Conservation (phyloP, 2,113 vertebrate species). For the rabbit (Oryctolagus cuniculus) region DNA sequence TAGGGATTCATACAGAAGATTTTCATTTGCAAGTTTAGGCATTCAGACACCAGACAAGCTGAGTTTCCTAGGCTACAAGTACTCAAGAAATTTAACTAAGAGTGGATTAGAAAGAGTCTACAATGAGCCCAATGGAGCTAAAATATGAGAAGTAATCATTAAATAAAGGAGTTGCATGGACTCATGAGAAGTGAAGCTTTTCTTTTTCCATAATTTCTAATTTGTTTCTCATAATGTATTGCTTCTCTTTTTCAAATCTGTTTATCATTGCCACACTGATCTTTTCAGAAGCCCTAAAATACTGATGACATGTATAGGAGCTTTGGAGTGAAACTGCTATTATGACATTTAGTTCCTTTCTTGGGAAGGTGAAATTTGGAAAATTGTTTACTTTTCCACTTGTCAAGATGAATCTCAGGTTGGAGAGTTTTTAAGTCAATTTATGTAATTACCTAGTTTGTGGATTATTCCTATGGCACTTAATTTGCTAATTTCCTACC, state of each 20-base stretch:
- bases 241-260: neutral
- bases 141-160: neutral
- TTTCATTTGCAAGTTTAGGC: too few relatives aligned
- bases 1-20: neutral
- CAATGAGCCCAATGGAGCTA: neutral
- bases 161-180: neutral
- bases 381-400: constrained; percentile 51
- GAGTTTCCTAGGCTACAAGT: neutral
- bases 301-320: neutral
- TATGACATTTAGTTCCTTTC: neutral
- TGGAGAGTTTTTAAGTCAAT: constrained; percentile 52
- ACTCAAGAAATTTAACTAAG: neutral
- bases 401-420: constrained; percentile 58
- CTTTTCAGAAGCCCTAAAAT: neutral
- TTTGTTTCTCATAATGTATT: neutral
- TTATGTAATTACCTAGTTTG: constrained; percentile 73
- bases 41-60: neutral
- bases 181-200: neutral
- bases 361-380: constrained; percentile 37
- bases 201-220: constrained; percentile 7
- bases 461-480: constrained; percentile 57
- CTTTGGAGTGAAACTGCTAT: constrained; percentile 19
- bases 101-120: neutral
- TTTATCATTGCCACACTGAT: neutral
- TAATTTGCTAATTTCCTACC: constrained; percentile 71